These are phyloP conservation scores for Phenganax marumi DNA, from an alignment of 92 coral and sea anemone species.

Conservation along the genomic window DNA sequence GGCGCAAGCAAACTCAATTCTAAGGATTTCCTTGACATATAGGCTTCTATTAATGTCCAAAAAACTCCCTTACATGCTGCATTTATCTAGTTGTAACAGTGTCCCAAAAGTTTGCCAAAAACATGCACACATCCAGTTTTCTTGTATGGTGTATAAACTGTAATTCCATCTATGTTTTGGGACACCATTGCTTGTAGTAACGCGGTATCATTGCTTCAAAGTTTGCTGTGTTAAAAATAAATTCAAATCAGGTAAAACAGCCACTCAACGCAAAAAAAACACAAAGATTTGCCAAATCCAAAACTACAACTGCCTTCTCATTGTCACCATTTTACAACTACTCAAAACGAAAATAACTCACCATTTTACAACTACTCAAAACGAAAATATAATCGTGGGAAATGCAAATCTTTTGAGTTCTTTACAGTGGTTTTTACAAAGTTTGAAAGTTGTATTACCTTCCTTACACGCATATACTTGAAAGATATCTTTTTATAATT, in stretches of 20 bases:
- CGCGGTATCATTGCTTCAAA: no score
- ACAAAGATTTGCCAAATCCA: not conserved
- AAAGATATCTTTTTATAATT: no score
- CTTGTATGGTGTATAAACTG: not conserved
- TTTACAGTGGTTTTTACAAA: no score
- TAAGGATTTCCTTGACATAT: not conserved
- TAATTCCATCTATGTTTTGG: not conserved
- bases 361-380: not conserved
- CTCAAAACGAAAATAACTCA: not conserved
- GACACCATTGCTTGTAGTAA: no score
- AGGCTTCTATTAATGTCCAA: no score
- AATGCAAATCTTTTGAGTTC: slow-evolving; percentile 4
- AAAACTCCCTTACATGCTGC: not conserved
- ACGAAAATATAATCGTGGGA: slow-evolving; percentile 1
- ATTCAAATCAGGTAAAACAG: not conserved
- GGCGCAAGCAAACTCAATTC: slow-evolving; percentile 4
- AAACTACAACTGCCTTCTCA: not conserved
- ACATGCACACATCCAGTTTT: not conserved
- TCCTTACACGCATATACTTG: no score
- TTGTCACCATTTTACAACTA: not conserved
- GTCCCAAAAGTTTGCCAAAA: slow-evolving; percentile 7
- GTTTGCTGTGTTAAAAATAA: no score
- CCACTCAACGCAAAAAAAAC: no score
- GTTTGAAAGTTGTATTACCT: no score
- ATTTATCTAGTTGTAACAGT: not conserved